Evolutionary conservation across 2,888 invertebrate genomes (phyloP), one percentile per base, ranked within the genome.

Genomic region (Xestia rhomboidea): DNA sequence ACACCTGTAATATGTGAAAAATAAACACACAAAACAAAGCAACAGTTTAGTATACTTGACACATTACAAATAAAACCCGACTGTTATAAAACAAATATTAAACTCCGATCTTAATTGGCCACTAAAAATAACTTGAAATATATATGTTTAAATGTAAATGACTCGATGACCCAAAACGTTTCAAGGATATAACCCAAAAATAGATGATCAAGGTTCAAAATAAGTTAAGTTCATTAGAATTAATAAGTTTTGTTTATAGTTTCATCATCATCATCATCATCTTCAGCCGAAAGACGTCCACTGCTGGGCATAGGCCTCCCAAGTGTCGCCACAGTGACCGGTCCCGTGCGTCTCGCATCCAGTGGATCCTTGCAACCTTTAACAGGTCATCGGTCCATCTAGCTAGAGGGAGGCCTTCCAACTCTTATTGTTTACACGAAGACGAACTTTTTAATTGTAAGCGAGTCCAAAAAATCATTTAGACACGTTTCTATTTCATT

Each of bases 151-250:
- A 62, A 11, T 18, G n/a, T 41, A 72, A 46, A 72, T 27, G 15
- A 38, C 57, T 46, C 7, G n/a, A 1, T 60, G 24, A 51, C 11
- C 27, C 0, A 70, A 21, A 72, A 46, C 1, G 4, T 38, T 21
- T 72, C 57, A 72, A 73, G 44, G 73, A 46, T 71, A 13, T 38
- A 21, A 57, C 70, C 21, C 2, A 51, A 68, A 49, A 68, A n/a
- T 62, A 62, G 46, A 34, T n/a, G 30, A 30, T 24, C 57, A 57
- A 60, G 51, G n/a, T 68, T 51, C 18, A 21, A 34, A 51, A 11
- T 68, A 34, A 34, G 30, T 21, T 57, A 0, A 27, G 18, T 57
- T 18, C 27, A 27, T 18, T 30, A 18, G 60, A 60, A 30, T 57
- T 57, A 6, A 15, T 27, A 6, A 57, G 57, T 57, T 54, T 54